Percentiles rank a stretch among this genome's conserved stretches.
These are phyloP conservation scores for Agonum fuliginosum DNA, from an alignment of 2,888 invertebrate species.

Conservation along the genomic window DNA sequence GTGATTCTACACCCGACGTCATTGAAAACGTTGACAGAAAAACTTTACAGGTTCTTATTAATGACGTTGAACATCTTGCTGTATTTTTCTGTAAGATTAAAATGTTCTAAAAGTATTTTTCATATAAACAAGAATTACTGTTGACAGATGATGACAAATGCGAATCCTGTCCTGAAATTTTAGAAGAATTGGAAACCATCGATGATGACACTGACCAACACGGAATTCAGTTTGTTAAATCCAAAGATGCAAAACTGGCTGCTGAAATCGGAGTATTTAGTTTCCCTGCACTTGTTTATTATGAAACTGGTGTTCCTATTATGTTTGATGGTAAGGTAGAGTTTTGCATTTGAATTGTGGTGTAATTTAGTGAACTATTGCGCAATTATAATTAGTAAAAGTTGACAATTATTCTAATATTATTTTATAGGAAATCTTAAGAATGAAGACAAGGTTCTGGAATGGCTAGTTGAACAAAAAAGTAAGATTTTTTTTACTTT, in stretches of 20 bases:
- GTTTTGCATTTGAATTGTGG: background rate
- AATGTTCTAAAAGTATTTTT: constrained; percentile 53
- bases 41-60: constrained; percentile 90
- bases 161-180: constrained; percentile 87
- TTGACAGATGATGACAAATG: constrained; percentile 87
- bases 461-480: constrained; percentile 97
- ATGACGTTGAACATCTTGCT: constrained; percentile 92
- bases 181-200: constrained; percentile 92
- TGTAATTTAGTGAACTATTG: background rate
- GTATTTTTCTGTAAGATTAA: constrained; percentile 89
- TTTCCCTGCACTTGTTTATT: constrained; percentile 93
- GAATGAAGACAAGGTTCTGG: constrained; percentile 95
- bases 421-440: constrained; percentile 91
- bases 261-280: constrained; percentile 94
- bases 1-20: constrained; percentile 89
- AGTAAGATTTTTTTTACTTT: constrained; percentile 83
- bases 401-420: constrained; percentile 60
- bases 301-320: constrained; percentile 94
- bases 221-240: constrained; percentile 95
- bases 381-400: constrained; percentile 3
- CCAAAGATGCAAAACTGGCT: constrained; percentile 91
- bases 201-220: constrained; percentile 95
- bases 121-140: constrained; percentile 49
- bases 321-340: constrained; percentile 92
- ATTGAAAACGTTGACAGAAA: constrained; percentile 94